Percentiles rank a stretch among this genome's conserved stretches.
Conservation (phyloP, 2,113 vertebrate genomes). For the Ariopsis seemanni region DNA sequence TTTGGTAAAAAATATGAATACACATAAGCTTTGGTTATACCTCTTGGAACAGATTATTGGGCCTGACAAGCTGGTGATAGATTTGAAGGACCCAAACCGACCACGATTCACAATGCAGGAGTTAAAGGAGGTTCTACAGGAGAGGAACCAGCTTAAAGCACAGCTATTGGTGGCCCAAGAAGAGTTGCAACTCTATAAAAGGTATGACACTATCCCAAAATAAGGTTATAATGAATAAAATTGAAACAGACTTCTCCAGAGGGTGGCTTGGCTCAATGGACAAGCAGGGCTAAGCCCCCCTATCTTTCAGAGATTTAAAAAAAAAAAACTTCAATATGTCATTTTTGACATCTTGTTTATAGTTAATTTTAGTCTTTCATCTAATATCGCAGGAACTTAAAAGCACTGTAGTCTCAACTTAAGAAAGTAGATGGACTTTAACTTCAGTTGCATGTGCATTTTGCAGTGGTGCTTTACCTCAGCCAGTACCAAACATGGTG, state of each 20-base stretch:
- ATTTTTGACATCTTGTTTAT: too few species aligned
- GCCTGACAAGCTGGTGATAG: conserved; percentile 85
- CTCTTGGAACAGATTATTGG: conserved; percentile 74
- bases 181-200: conserved; percentile 90
- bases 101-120: conserved; percentile 95
- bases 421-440: background rate
- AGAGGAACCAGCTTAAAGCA: conserved; percentile 91
- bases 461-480: conserved; percentile 80
- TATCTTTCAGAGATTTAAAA: too few species aligned
- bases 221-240: background rate
- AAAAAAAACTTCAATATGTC: too few species aligned
- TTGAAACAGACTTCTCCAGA: background rate
- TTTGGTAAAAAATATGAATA: background rate
- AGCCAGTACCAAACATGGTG: conserved; percentile 69
- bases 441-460: background rate
- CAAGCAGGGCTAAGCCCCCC: background rate
- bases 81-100: conserved; percentile 87
- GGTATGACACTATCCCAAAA: conserved; percentile 63
- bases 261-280: background rate
- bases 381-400: background rate
- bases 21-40: background rate
- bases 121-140: conserved; percentile 90
- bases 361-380: too few species aligned
- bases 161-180: conserved; percentile 89
- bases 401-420: background rate